Percentiles rank a stretch among this genome's conserved stretches.
Evolutionary conservation across 2,888 invertebrate species (phyloP).

Genomic region (Pammene aurita): DNA sequence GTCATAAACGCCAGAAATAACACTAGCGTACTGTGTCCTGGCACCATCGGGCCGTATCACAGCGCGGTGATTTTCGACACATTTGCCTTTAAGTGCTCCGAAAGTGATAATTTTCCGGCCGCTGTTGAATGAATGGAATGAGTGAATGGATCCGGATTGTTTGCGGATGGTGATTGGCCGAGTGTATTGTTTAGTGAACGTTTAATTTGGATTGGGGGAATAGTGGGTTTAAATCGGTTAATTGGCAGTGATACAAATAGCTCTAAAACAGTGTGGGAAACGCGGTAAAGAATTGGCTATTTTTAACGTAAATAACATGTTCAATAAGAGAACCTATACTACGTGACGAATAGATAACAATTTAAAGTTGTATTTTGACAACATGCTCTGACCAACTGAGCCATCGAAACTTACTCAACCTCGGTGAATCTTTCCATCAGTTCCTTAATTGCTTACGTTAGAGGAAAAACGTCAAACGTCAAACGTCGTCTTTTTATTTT

Average conservation of each 20-base stretch:
- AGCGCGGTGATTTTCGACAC: conserved; percentile 38
- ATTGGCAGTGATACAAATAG: neutral
- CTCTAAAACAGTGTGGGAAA: too few relatives aligned
- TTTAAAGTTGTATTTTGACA: too few relatives aligned
- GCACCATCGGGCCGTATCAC: conserved; percentile 9
- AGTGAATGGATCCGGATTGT: conserved; percentile 27
- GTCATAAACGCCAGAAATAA: neutral
- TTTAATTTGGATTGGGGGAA: conserved; percentile 23
- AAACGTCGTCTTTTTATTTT: too few relatives aligned
- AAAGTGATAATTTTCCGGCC: conserved; percentile 41
- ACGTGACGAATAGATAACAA: too few relatives aligned
- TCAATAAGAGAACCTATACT: too few relatives aligned
- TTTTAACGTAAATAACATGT: too few relatives aligned
- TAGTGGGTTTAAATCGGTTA: conserved; percentile 5
- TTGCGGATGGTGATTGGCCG: conserved; percentile 24
- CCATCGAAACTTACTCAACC: too few relatives aligned
- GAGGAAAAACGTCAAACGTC: too few relatives aligned
- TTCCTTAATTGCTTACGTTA: too few relatives aligned
- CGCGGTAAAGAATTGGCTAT: too few relatives aligned
- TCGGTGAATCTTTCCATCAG: too few relatives aligned
- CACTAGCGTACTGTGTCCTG: conserved; percentile 17
- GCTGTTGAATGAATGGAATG: conserved; percentile 26
- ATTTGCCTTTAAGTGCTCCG: conserved; percentile 40
- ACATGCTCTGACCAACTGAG: too few relatives aligned
- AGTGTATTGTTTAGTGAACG: conserved; percentile 34